These are phyloP conservation scores for Actinia tenebrosa DNA, from an alignment of 64 coral and sea anemone genomes.

Conservation along the genomic window DNA sequence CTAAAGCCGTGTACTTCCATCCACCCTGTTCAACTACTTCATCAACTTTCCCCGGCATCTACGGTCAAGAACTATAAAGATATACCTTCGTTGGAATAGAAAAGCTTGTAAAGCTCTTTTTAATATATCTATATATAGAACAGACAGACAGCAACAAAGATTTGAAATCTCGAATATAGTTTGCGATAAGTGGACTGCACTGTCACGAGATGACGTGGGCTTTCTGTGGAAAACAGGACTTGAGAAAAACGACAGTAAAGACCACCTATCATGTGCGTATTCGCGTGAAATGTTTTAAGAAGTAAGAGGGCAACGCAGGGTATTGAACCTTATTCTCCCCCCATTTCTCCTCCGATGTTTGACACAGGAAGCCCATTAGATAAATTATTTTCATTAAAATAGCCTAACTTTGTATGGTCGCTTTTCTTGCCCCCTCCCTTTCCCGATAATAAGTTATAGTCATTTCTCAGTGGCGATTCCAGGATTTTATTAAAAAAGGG, in stretches of 20 bases:
- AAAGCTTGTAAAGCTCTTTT: not conserved
- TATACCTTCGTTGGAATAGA: not conserved
- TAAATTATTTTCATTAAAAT: not conserved
- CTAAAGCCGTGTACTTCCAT: not conserved
- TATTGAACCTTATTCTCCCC: not conserved
- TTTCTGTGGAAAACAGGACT: not conserved
- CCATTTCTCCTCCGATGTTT: not conserved
- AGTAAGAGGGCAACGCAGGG: not conserved
- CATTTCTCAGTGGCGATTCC: too few relatives aligned
- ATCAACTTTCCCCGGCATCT: not conserved
- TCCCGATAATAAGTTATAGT: not conserved
- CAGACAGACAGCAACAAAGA: not conserved
- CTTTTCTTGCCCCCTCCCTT: not conserved
- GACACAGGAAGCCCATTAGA: not conserved
- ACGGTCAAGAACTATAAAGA: too few relatives aligned
- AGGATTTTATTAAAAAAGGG: too few relatives aligned
- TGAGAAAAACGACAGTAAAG: not conserved
- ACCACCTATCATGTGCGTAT: not conserved
- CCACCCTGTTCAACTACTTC: not conserved
- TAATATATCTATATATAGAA: not conserved
- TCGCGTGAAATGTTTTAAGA: not conserved
- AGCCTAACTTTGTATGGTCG: not conserved
- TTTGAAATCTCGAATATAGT: not conserved
- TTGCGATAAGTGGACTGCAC: not conserved
- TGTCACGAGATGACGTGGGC: not conserved